Evolutionary conservation across 1,140 invertebrate species (phyloP).

Genomic region (Euura saliciscinereae): DNA sequence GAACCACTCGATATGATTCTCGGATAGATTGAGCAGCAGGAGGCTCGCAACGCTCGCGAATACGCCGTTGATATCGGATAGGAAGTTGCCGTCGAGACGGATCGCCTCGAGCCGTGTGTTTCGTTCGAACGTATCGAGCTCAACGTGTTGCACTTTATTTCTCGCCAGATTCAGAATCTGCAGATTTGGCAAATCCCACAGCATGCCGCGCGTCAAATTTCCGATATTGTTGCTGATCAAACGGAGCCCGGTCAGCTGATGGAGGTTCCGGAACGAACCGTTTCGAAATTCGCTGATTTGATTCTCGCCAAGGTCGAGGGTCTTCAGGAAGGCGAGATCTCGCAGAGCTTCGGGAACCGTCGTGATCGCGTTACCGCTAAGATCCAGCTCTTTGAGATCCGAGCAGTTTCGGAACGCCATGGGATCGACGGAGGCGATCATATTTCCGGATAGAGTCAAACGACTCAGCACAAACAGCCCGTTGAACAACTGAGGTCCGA

Average conservation of each 20-base stretch:
- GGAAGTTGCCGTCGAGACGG: constrained; percentile 82
- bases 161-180: constrained; percentile 87
- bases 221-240: constrained; percentile 87
- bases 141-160: constrained; percentile 85
- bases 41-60: constrained; percentile 81
- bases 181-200: constrained; percentile 80
- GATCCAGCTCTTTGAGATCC: constrained; percentile 86
- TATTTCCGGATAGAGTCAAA: constrained; percentile 84
- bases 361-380: constrained; percentile 83
- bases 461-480: constrained; percentile 84
- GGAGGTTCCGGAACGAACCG: constrained; percentile 81
- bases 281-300: constrained; percentile 80
- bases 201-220: constrained; percentile 83
- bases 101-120: constrained; percentile 83
- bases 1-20: constrained; percentile 90
- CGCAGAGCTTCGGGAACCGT: constrained; percentile 82
- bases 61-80: constrained; percentile 86
- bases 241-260: constrained; percentile 82
- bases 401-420: constrained; percentile 91
- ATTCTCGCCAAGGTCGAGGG: constrained; percentile 86
- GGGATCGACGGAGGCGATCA: constrained; percentile 78
- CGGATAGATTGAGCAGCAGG: constrained; percentile 86
- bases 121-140: constrained; percentile 80
- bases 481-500: constrained; percentile 83
- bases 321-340: constrained; percentile 82